Conservation (phyloP, 2,113 vertebrate species). For the Eulacestoma nigropectus region DNA sequence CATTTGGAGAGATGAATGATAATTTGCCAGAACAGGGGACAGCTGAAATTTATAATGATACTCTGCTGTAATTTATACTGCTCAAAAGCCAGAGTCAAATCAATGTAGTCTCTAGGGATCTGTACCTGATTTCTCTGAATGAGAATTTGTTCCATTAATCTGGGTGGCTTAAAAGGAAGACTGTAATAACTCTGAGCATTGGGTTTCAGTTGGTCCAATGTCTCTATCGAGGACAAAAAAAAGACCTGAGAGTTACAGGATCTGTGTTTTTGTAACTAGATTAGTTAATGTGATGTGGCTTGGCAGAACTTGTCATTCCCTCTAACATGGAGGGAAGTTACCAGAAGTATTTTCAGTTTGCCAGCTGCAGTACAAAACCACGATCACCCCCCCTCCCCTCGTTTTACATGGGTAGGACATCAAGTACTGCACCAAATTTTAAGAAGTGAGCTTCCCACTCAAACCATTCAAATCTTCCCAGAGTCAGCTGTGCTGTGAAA, state of each 20-base stretch:
- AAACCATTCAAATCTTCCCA: neutral
- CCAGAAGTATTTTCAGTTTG: neutral
- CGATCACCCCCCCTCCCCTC: accelerated
- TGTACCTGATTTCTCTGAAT: conserved; percentile 1
- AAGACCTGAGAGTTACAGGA: neutral
- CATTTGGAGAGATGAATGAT: neutral
- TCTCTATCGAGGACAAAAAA: neutral
- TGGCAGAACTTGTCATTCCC: neutral
- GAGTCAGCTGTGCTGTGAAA: neutral
- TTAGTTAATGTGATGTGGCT: neutral
- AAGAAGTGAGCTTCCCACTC: neutral
- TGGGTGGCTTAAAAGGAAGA: neutral
- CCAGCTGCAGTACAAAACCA: neutral
- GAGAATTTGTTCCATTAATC: neutral
- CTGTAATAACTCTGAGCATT: neutral
- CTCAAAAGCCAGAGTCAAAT: neutral
- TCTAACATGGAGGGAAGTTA: neutral
- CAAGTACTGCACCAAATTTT: neutral
- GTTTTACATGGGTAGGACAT: neutral
- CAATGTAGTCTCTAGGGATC: neutral
- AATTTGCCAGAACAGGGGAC: neutral
- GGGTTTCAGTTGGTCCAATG: neutral
- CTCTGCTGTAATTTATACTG: neutral
- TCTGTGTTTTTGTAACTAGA: neutral
- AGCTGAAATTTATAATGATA: conserved; percentile 14